Base-by-base conservation (phyloP, 2,797 vertebrate genomes). In the Arrhamphus sclerolepis region DNA sequence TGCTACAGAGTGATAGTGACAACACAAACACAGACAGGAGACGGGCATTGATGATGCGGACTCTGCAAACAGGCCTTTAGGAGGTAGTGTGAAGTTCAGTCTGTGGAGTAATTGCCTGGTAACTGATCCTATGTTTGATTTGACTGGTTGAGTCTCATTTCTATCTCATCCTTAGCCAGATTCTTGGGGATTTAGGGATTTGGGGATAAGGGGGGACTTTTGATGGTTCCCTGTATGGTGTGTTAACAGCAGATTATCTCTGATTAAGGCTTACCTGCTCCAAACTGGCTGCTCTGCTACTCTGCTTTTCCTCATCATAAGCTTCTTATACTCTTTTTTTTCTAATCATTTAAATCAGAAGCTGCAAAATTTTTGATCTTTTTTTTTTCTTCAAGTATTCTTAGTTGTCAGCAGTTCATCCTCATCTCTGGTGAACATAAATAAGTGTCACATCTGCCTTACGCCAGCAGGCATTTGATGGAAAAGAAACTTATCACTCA, bases 171-270 rank as follows among this genome's bases (percentile, higher is more conserved):
- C 80, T 77, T 77, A 78, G 85, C 75, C 76, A 83, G 82, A 90
- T 91, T 89, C 85, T 78, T 75, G 61, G 75, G 88, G 88, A 89
- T 91, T 88, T 86, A 72, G 56, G 87, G 88, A 87, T 91, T 90
- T 90, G 75, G 66, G 87, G 83, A 85, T 87, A 83, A 84, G 81
- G 75, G 66, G 81, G 67, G 77, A 80, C 75, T 90, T 90, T 87
- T 90, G 80, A 86, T 80, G 88, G 84, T 83, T 90, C 84, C 81
- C 86, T 87, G 86, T 84, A 84, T 87, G 83, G 82, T 88, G 85
- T 92, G 90, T 91, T 91, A 92, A 92, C 90, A 89, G 86, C 88
- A 91, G 89, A 91, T 93, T 89, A 91, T 89, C 89, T 90, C 84
- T 90, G 89, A 91, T 92, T 90, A 91, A 88, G 78, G 86, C 66